Base-by-base conservation (phyloP, 2,888 invertebrate species). In the Drosophila glabriapex region DNA sequence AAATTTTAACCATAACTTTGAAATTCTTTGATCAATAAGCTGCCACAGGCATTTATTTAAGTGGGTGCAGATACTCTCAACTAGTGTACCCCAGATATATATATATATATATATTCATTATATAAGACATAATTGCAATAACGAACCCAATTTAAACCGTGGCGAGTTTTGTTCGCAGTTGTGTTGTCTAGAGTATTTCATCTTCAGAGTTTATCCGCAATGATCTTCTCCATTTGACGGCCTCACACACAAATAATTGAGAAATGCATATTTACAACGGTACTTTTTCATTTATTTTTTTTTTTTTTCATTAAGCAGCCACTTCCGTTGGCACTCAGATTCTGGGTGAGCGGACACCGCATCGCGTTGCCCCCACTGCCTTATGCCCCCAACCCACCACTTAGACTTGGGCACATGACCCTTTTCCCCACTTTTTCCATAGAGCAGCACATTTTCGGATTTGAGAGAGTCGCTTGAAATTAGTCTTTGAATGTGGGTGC, bases 241-340 rank as follows among this genome's bases (percentile, higher is more conserved):
- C 75, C 75, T 71, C 76, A 80, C 76, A 39, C 56, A 82, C 76
- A 78, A 83, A 75, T 84, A 85, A 89, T 89, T 85, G 78, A 78
- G 78, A 76, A 80, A 76, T 89, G 79, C 76, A 82, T 75, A 78
- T 86, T 73, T 50, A 39, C 69, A 81, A 72, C 70, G 82, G 78
- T 72, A 35, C n/a, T 39, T 69, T 62, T 61, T 28, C 43, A 60
- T 62, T 73, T 28, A n/a, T 25, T 25, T 19, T 39, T 28, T 43
- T 35, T 39, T 19, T 68, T 73, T 71, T 76, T 61, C 70, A 75
- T 68, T 81, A 89, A 88, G 89, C 88, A 84, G 83, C 76, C 78
- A 90, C 86, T 89, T 90, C 89, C 89, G 90, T 76, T 80, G 68
- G 64, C 72, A 79, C 79, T 66, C 79, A 64, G 68, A 75, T 76